Base-by-base conservation (phyloP, 2,888 invertebrate species). In the Pseudococcus jackbeardsleyi region DNA sequence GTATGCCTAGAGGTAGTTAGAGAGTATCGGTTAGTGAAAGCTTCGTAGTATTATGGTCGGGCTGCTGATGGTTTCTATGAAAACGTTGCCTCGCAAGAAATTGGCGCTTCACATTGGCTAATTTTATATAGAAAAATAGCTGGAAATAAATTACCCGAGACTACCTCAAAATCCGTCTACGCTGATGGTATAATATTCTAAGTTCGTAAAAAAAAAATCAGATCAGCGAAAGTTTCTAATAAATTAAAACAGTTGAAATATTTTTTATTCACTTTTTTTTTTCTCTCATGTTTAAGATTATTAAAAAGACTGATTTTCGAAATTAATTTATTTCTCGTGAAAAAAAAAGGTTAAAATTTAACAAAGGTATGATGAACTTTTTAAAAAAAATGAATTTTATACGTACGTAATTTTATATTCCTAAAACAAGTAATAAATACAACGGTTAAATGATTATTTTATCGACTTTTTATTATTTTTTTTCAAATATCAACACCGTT, bases 231-330 rank as follows among this genome's bases (percentile, higher is more conserved):
- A 72, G 15, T 39, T 79, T 79, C 79, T 17, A 79, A 33, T 39
- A 79, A 79, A 42, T 5, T 39, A 79, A 79, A 79, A 33, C 39
- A 39, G 79, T 42, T 26, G n/a, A 68, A 68, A n/a, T 79, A 39
- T 39, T 79, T 39, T 79, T 39, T 42, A 79, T 72, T 72, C 33
- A 72, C 79, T 42, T 79, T 79, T 79, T 42, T 33, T 33, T 33
- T 33, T 33, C 3, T 79, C 3, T 79, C 79, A 79, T 79, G 26
- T 79, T 79, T 79, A 79, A 79, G 79, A 79, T n/a, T 22, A 42
- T 33, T 79, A 79, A 79, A 79, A 72, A 72, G 79, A 79, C 79
- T 79, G 79, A 79, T 79, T 79, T 79, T 79, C 79, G 42, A 79
- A 8, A 39, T 79, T 42, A 72, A 72, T 42, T 8, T 79, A 42